Conservation (phyloP, 2,888 invertebrate genomes). For the Microdon myrmicae region DNA sequence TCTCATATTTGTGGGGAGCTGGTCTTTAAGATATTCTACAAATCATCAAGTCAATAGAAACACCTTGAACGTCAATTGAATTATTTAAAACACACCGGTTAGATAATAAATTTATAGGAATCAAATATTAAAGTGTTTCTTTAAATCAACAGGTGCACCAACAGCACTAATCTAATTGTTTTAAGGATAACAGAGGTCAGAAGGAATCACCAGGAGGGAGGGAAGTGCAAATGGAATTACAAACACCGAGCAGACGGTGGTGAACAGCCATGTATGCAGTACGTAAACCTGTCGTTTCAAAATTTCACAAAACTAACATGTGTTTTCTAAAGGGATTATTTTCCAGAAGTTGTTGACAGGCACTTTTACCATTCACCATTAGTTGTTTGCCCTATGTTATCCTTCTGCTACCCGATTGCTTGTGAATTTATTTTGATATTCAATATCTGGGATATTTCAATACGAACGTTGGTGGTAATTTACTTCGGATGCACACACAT, state of each 20-base stretch:
- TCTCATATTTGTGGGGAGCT: no score
- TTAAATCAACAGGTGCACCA: no score
- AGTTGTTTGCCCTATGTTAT: background rate
- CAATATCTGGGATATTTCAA: slow-evolving; percentile 51
- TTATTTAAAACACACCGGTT: no score
- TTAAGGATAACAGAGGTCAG: slow-evolving; percentile 37
- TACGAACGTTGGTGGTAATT: slow-evolving; percentile 47
- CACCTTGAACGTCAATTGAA: slow-evolving; percentile 17
- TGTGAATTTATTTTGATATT: slow-evolving; percentile 49
- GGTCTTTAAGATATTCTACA: no score
- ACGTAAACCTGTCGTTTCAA: slow-evolving; percentile 5
- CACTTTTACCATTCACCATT: slow-evolving; percentile 19
- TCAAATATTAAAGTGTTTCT: no score
- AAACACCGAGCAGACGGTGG: slow-evolving; percentile 6
- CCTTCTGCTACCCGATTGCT: slow-evolving; percentile 15
- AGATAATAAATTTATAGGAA: no score
- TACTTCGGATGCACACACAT: slow-evolving; percentile 46
- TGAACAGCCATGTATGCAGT: slow-evolving; percentile 29
- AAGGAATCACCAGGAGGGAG: slow-evolving; percentile 18
- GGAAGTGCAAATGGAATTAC: slow-evolving; percentile 3
- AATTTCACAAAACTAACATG: slow-evolving; percentile 32
- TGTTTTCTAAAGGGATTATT: slow-evolving; percentile 47
- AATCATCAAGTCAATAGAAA: slow-evolving; percentile 19
- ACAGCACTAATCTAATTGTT: slow-evolving; percentile 45
- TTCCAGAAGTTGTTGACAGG: slow-evolving; percentile 39